Base-by-base conservation (phyloP, 1,140 invertebrate genomes). In the Caenorhabditis remanei region DNA sequence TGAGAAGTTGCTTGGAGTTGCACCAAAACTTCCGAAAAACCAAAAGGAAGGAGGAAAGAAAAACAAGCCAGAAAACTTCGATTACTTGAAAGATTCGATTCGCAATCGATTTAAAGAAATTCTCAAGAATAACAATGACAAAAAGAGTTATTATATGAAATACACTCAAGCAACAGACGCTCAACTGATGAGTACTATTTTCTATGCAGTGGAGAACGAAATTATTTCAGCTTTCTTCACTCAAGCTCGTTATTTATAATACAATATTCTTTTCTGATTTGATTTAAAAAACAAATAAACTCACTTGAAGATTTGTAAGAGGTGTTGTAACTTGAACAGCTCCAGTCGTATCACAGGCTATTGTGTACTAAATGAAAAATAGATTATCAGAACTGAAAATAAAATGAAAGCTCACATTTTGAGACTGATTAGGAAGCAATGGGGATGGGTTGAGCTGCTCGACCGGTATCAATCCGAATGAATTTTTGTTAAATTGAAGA, bases 401-500 rank as follows among this genome's bases (percentile, higher is more conserved):
- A 40, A n/a, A n/a, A 6, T 50, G 19, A 75, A 48, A 82, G 13
- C 24, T 24, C 32, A 87, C 58, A 61, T 55, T 87, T 79, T 79
- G 46, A 86, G 94, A 95, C 90, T 96, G 95, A 88, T 96, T 96
- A 13, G 98, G 97, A 85, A 95, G 95, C 65, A 99, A 92, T 19
- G 96, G 95, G 40, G 87, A 41, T 14, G 95, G 93, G 91, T 96
- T 95, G 84, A 99, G 92, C 0, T 96, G 96, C 53, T 95, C 94
- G 8, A 95, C 95, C 65, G 98, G 97, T 89, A 95, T 95, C 79
- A 99, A 93, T 56, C 97, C 98, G 94, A 99, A 95, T 94, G 94
- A 95, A 93, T 99, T 99, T 94, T 99, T 99, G 93, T 99, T 99
- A 88, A 99, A 95, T 92, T 99, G 98, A 93, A 99, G 96, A 46